phyloP scores from a whole-genome alignment of 2,888 invertebrate genomes.

The Strigamia maritima region DNA sequence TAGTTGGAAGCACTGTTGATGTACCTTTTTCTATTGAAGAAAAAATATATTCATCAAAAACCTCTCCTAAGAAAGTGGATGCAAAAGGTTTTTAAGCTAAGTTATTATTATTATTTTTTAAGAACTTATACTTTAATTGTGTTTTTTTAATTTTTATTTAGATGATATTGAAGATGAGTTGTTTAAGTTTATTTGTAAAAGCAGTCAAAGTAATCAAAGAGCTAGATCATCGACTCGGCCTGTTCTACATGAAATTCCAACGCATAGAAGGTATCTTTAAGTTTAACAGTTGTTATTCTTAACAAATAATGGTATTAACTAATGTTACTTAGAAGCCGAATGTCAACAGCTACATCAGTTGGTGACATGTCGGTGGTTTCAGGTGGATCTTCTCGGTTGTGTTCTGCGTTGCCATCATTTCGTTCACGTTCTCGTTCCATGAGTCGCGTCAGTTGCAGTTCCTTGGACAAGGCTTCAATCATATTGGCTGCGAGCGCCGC shows the following conservation, averaged over 20 bases:
- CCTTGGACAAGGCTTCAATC: constrained; percentile 2
- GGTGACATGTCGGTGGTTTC: neutral
- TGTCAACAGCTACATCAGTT: neutral
- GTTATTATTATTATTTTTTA: neutral
- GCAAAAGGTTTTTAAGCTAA: neutral
- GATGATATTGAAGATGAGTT: neutral
- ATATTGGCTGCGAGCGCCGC: neutral
- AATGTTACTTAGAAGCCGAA: neutral
- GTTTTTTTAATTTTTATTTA: neutral
- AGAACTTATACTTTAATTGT: neutral
- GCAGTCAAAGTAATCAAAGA: neutral
- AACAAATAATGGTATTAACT: neutral
- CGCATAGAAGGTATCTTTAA: neutral
- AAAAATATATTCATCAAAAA: neutral
- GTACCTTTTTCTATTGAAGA: neutral
- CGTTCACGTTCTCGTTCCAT: constrained; percentile 2
- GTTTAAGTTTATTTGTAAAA: neutral
- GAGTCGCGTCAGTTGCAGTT: constrained; percentile 1
- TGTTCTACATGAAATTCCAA: neutral
- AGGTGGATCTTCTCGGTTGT: neutral
- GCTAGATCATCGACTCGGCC: neutral
- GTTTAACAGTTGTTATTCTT: neutral
- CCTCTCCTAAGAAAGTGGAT: neutral
- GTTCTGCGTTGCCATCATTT: neutral
- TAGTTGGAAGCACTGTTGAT: neutral